Base-by-base conservation (phyloP, 2,888 invertebrate species). In the Gryllus longicercus region DNA sequence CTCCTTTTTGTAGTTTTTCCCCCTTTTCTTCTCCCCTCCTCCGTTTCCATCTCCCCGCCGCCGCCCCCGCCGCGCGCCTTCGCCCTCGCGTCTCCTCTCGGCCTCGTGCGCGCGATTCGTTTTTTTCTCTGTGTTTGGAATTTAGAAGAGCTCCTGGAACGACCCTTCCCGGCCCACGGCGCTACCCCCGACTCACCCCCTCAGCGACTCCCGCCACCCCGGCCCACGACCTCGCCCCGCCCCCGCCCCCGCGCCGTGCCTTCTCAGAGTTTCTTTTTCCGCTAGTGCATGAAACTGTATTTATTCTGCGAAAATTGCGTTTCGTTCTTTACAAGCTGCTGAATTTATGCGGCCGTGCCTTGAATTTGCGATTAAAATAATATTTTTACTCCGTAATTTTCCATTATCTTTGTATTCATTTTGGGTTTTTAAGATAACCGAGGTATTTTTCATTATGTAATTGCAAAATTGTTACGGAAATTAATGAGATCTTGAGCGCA, bases 1-100 rank as follows among this genome's bases (percentile, higher is more conserved):
- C 63, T 63, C 63, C 63, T 63, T 63, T 63, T 63, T 63, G 63
- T 63, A 63, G 63, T 63, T 63, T 63, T 63, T 63, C 63, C 63
- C 63, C 63, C 63, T 63, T 63, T 63, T n/a, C n/a, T n/a, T 63
- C 63, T 63, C 63, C n/a, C 8, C n/a, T 63, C 63, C 63, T 38
- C 38, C 38, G 38, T 63, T 63, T n/a, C 63, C 63, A 14, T n/a
- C n/a, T 16, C n/a, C 63, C n/a, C 1, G 14, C 63, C n/a, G 4
- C n/a, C 18, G 14, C 18, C 51, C 51, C 51, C 16, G 63, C 63
- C 16, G 14, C 63, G 63, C 63, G 14, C 63, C 63, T 18, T 18
- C 16, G 4, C n/a, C 63, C 16, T 16, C 12, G 4, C 63, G 63
- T 63, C 63, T 63, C 63, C 14, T 4, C 63, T 14, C 14, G 16